Evolutionary conservation across 1,140 invertebrate genomes (phyloP).

Genomic region (Philopotamus ludificatus): DNA sequence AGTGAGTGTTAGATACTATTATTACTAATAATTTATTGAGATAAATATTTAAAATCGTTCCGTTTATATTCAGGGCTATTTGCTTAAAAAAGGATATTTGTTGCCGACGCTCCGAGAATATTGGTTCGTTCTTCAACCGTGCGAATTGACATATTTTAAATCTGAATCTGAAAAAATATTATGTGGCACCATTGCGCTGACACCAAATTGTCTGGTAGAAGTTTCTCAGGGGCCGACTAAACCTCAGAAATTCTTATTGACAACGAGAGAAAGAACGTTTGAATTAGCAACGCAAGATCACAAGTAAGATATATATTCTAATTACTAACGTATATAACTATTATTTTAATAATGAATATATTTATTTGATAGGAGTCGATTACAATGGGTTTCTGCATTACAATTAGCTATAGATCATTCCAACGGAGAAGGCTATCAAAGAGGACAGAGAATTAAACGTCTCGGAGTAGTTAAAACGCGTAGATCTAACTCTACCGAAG

Average conservation of each 20-base stretch:
- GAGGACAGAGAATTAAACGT: constrained; percentile 60
- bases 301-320: constrained; percentile 55
- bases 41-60: not conserved
- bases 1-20: constrained; percentile 49
- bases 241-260: constrained; percentile 58
- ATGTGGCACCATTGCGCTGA: constrained; percentile 66
- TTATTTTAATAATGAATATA: not conserved
- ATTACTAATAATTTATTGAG: not conserved
- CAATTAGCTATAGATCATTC: constrained; percentile 69
- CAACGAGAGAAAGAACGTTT: constrained; percentile 66
- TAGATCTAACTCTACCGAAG: constrained; percentile 57
- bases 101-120: constrained; percentile 74
- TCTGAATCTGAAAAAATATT: constrained; percentile 69
- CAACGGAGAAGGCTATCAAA: constrained; percentile 66
- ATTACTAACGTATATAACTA: not conserved
- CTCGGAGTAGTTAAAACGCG: constrained; percentile 60
- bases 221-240: constrained; percentile 56
- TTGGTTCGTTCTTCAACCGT: constrained; percentile 76
- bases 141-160: constrained; percentile 73
- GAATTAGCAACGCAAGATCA: constrained; percentile 70
- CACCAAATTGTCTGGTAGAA: constrained; percentile 66
- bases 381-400: constrained; percentile 72
- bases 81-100: constrained; percentile 72
- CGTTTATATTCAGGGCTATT: constrained; percentile 59
- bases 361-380: constrained; percentile 52